Evolutionary conservation across 2,797 vertebrate species (phyloP), one percentile per base, ranked within the genome.

Genomic region (Leptatherina wallacei): DNA sequence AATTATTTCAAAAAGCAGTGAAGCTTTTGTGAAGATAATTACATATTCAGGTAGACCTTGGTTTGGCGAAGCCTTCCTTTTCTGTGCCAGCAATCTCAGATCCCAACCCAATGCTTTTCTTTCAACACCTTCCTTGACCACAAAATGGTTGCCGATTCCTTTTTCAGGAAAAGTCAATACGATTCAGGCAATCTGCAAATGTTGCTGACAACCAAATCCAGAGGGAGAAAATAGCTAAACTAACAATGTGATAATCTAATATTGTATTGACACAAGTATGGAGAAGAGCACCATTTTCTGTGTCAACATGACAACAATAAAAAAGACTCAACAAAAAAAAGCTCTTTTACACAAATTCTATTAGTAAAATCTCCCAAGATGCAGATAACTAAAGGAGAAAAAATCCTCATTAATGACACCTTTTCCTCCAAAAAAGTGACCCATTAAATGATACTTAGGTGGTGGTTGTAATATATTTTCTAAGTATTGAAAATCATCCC

Each of bases 1-100:
- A 71, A 49, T 66, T 67, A 8, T 42, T 69, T 75, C 47, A 35
- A 66, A 52, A 35, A 55, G 40, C 33, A 74, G 38, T 56, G 42
- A 69, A 1, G 33, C 36, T 71, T 59, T 49, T 65, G 27, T 56
- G 29, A 79, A n/a, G 2, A 35, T 57, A 54, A 78, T 73, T 52
- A 65, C 10, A 47, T 22, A 29, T 64, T 55, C 73, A 35, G 54
- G 13, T 57, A 16, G n/a, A 47, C 27, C 2, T 74, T 54, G 22
- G 52, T 24, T 27, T 30, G 2, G 13, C 33, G 16, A 57, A 33
- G 9, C 11, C 0, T 22, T 42, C 0, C 6, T 54, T 14, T 54
- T 47, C 9, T 56, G n/a, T 24, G n/a, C 47, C 6, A 33, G 27
- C 30, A 30, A 27, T 29, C 47, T 68, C 24, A 18, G 10, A 27